A percentile compares a stretch with the other conserved stretches of the same genome.
These are phyloP conservation scores for Pempheris klunzingeri DNA, from an alignment of 2,797 vertebrate genomes.

Conservation along the genomic window DNA sequence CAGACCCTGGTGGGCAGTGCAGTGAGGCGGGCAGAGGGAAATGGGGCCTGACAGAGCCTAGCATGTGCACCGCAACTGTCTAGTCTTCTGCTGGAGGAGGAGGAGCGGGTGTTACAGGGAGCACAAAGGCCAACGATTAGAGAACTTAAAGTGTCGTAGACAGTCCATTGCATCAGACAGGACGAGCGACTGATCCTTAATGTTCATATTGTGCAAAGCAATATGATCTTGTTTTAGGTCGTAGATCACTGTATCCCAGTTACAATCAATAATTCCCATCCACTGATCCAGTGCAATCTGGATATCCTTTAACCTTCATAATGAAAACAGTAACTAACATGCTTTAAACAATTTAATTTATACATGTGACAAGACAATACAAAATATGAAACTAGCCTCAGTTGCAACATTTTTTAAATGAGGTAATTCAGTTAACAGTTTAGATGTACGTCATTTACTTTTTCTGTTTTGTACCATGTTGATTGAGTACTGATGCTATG, in stretches of 20 bases:
- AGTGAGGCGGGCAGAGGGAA: conserved; percentile 70
- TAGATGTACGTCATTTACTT: too few species aligned
- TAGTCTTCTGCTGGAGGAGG: conserved; percentile 40
- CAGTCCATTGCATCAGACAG: background rate
- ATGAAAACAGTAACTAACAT: too few species aligned
- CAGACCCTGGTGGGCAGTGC: conserved; percentile 67
- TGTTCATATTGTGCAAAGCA: background rate
- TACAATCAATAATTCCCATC: too few species aligned
- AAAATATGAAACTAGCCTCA: too few species aligned
- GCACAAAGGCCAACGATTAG: conserved; percentile 35
- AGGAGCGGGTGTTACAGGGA: conserved; percentile 40
- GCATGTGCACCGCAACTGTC: conserved; percentile 54
- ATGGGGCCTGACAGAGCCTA: conserved; percentile 72
- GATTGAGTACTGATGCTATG: background rate
- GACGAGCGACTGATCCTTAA: conserved; percentile 15
- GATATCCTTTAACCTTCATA: too few species aligned
- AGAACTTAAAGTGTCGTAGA: conserved; percentile 17
- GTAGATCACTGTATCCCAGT: too few species aligned
- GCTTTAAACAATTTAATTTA: too few species aligned
- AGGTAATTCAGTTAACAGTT: too few species aligned
- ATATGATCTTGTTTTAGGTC: too few species aligned
- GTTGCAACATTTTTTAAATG: too few species aligned
- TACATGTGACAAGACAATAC: too few species aligned
- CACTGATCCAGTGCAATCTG: too few species aligned
- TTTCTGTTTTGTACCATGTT: background rate